These are phyloP conservation scores for Dasysyrphus albostriatus DNA, from an alignment of 2,888 invertebrate genomes.

Conservation along the genomic window DNA sequence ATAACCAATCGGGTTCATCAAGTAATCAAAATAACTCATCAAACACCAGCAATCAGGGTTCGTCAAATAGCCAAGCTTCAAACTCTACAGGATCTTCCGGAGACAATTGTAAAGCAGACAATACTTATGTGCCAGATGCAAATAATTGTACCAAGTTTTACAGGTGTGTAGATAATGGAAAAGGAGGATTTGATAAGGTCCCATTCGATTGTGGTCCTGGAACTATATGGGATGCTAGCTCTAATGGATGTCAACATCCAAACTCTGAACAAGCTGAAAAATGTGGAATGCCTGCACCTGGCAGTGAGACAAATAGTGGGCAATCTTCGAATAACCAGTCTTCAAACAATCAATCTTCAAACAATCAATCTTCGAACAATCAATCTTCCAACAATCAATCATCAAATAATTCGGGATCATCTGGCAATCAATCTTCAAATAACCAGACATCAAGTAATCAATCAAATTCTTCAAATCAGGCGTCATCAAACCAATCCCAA, in stretches of 20 bases:
- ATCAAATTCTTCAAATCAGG: constrained; percentile 6
- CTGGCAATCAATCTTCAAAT: constrained; percentile 23
- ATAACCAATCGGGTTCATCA: constrained; percentile 25
- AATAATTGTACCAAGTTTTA: constrained; percentile 87
- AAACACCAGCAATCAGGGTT: constrained; percentile 17
- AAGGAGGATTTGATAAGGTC: constrained; percentile 86
- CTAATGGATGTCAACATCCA: constrained; percentile 81
- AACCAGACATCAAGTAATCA: constrained; percentile 34
- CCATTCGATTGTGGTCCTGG: constrained; percentile 88
- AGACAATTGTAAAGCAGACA: constrained; percentile 83
- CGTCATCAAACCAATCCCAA: background rate
- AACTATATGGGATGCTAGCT: constrained; percentile 86
- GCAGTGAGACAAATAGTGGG: background rate
- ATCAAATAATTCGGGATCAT: constrained; percentile 9
- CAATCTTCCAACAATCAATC: constrained; percentile 41
- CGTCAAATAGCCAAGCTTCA: constrained; percentile 9
- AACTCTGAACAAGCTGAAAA: constrained; percentile 81
- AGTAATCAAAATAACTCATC: constrained; percentile 8
- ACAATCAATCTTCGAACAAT: constrained; percentile 15
- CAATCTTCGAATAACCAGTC: constrained; percentile 16
- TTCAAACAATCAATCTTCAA: constrained; percentile 12
- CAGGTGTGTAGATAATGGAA: constrained; percentile 87
- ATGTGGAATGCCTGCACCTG: constrained; percentile 75
- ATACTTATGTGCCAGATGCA: constrained; percentile 83
- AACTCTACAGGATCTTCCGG: constrained; percentile 72